Base-by-base conservation (phyloP, 2,888 invertebrate genomes). In the Pristionchus maxplancki region DNA sequence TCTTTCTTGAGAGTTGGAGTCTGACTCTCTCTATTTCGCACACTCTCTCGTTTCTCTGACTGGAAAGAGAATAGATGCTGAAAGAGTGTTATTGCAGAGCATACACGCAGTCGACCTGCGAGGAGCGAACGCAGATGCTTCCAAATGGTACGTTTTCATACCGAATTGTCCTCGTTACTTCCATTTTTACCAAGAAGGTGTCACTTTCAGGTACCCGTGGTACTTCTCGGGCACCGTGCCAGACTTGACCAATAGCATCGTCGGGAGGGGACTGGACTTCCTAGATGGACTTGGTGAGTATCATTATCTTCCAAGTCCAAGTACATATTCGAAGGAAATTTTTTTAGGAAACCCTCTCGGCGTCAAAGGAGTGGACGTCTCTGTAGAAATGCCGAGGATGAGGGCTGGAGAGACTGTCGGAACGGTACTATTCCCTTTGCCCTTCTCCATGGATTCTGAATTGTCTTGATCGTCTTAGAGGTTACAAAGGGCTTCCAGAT, bases 331-430 rank as follows among this genome's bases (percentile, higher is more conserved):
- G n/a, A 53, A 53, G 15, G 17, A 17, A 53, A 53, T 17, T n/a
- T 20, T 88, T 91, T 74, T 64, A 91, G 91, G 88, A 2, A 82
- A 89, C 15, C 87, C 90, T 0, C 50, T 88, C 1, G 89, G 89
- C 5, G 89, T 90, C 89, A 87, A 91, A 20, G 89, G 89, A n/a
- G 64, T 91, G 44, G 89, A 91, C 74, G 89, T 91, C 74, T 91
- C 91, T 5, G 31, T 90, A 11, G 90, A 91, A 48, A 71, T 91
- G 11, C 88, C 90, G 28, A 91, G 89, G 88, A 88, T 90, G 3
- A 67, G 91, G 50, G 89, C 89, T 67, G 90, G 87, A 58, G 74
- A 74, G 20, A 87, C 74, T 11, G 24, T 87, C 20, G 34, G 64
- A 48, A 71, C 62, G 44, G 85, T 85, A 78, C 44, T n/a, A n/a